These are phyloP conservation scores for Alloplasta piceator DNA, from an alignment of 2,888 invertebrate species.

Conservation along the genomic window DNA sequence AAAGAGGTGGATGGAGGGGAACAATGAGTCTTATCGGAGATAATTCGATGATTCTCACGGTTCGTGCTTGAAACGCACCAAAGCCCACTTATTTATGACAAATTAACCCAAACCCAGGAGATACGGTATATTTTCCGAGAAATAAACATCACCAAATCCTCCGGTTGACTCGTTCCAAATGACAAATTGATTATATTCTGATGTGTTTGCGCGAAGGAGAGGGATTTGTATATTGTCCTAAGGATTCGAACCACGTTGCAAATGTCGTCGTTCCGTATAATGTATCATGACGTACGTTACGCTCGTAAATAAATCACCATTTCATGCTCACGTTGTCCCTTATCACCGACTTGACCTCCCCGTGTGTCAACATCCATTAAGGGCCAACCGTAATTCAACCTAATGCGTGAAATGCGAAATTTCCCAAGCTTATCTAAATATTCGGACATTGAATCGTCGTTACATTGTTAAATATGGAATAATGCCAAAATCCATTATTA, in stretches of 20 bases:
- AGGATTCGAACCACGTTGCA: too few relatives aligned
- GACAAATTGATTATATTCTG: not conserved
- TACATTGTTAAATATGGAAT: too few relatives aligned
- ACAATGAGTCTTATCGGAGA: conserved; percentile 10
- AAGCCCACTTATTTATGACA: not conserved
- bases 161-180: not conserved
- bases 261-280: too few relatives aligned
- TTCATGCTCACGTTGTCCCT: conserved; percentile 10
- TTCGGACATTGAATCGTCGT: too few relatives aligned
- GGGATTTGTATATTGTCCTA: too few relatives aligned
- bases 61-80: not conserved
- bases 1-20: not conserved
- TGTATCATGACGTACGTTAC: not conserved
- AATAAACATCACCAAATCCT: not conserved
- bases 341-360: conserved; percentile 15
- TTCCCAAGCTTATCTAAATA: too few relatives aligned
- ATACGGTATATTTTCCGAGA: not conserved
- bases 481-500: too few relatives aligned
- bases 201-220: too few relatives aligned
- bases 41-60: conserved; percentile 9
- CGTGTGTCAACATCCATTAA: conserved; percentile 22
- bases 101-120: not conserved
- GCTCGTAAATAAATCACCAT: conserved; percentile 21
- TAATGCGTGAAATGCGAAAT: too few relatives aligned
- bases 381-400: not conserved